Evolutionary conservation across 2,113 vertebrate species (phyloP), one percentile per base, ranked within the genome.

Genomic region (Hyla sarda): DNA sequence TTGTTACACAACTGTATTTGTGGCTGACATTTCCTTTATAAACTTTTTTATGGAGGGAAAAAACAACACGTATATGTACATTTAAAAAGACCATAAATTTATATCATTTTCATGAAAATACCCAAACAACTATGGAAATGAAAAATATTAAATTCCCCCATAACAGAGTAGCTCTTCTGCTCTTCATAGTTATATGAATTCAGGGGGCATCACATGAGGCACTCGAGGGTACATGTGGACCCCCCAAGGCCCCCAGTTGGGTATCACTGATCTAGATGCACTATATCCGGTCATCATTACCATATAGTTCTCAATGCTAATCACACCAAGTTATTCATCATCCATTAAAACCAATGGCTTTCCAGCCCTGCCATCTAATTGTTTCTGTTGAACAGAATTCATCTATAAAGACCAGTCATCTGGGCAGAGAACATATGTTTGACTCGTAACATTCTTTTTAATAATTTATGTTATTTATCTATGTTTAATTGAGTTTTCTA

Each of bases 381-480:
- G 6, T 34, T 80, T 80, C 77, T 45, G 77, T 80, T 80, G 54
- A 80, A 45, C 32, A 41, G 13, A 60, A 45, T 60, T 23, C 34
- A 58, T 56, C 48, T 25, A 25, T 23, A 28, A 41, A 71, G 11
- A 58, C 7, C 28, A 37, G 28, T 47, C 50, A 78, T 5, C 54
- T 1, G 7, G 32, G 28, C 25, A 3, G 32, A 60, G 11, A 41
- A 60, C 32, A 3, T n/a, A 25, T 6, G 10, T 48, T 60, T 41
- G 30, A 80, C 30, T 60, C 14, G 54, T 60, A 60, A 60, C 32
- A 45, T 80, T 60, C 30, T 79, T 79, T 28, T 37, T 37, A 60
- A 1, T 73, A 23, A 78, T 80, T 60, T 80, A 80, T 60, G 77
- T 60, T 80, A 80, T 80, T 80, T 80, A 80, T 80, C 77, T 45